phyloP scores from a whole-genome alignment of 2,797 vertebrate genomes.

The Sphaeramia orbicularis region DNA sequence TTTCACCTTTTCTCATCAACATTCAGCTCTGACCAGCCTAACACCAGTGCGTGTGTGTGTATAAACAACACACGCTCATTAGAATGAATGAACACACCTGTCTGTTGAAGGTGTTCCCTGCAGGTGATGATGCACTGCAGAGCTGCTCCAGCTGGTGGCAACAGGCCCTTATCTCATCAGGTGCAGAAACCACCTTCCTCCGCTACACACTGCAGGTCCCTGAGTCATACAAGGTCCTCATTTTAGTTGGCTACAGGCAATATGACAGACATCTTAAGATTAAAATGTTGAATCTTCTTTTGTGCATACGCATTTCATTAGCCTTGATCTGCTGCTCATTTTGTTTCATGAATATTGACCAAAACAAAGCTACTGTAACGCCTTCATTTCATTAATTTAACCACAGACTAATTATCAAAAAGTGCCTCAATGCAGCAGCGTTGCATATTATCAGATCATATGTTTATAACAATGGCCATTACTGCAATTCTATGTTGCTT shows the following conservation, averaged over 20 bases:
- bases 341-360: constrained; percentile 17
- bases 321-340: constrained; percentile 36
- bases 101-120: constrained; percentile 61
- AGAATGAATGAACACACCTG: constrained; percentile 66
- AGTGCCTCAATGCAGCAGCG: constrained; percentile 21
- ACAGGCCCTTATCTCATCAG: constrained; percentile 74
- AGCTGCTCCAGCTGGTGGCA: constrained; percentile 83
- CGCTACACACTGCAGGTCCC: constrained; percentile 38
- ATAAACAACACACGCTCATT: constrained; percentile 50
- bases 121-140: constrained; percentile 81
- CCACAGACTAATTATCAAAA: constrained; percentile 38
- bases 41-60: constrained; percentile 7
- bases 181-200: constrained; percentile 33
- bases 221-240: constrained; percentile 29
- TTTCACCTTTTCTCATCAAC: constrained; percentile 31
- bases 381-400: constrained; percentile 51
- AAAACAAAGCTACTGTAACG: constrained; percentile 40
- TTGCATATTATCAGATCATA: constrained; percentile 23
- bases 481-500: constrained; percentile 13
- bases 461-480: constrained; percentile 10
- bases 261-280: constrained; percentile 43
- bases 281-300: constrained; percentile 37
- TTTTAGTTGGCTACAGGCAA: constrained; percentile 28
- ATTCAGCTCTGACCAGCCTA: constrained; percentile 11
- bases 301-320: constrained; percentile 25